These are phyloP conservation scores for Nannoperca obscura DNA, from an alignment of 2,797 vertebrate genomes.

Conservation along the genomic window DNA sequence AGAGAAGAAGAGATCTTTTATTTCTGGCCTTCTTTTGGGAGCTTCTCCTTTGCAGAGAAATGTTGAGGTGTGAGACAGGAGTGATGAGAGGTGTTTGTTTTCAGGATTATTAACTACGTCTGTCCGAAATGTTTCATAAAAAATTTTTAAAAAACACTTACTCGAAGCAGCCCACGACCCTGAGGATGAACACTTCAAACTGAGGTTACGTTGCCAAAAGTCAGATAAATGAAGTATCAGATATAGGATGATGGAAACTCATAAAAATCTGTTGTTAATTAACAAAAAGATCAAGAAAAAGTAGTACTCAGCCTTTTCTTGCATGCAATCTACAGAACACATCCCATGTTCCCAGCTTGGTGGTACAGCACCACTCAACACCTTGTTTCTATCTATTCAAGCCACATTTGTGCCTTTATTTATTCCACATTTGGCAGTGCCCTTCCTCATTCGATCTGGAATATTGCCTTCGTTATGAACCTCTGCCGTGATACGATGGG, in stretches of 20 bases:
- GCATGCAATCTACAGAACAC: background rate
- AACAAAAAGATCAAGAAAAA: background rate
- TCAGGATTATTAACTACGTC: conserved; percentile 16
- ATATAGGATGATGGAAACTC: background rate
- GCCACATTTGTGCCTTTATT: conserved; percentile 30
- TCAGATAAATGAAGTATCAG: background rate
- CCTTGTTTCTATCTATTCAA: conserved; percentile 39
- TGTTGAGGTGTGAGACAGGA: background rate
- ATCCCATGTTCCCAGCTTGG: background rate
- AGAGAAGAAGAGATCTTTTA: background rate
- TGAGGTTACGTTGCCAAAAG: background rate
- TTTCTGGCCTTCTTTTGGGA: background rate
- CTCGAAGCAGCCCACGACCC: background rate
- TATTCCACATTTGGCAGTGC: conserved; percentile 46
- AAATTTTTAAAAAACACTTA: background rate
- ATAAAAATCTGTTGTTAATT: background rate
- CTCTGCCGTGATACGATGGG: conserved; percentile 58
- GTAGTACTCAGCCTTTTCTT: background rate
- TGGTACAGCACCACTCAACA: background rate
- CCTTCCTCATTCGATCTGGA: conserved; percentile 61
- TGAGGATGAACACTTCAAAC: background rate
- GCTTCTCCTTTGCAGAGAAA: background rate
- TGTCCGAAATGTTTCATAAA: conserved; percentile 3
- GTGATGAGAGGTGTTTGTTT: background rate
- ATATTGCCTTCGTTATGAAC: conserved; percentile 72